Base-by-base conservation (phyloP, 2,797 vertebrate species). In the Scarus forsteni region DNA sequence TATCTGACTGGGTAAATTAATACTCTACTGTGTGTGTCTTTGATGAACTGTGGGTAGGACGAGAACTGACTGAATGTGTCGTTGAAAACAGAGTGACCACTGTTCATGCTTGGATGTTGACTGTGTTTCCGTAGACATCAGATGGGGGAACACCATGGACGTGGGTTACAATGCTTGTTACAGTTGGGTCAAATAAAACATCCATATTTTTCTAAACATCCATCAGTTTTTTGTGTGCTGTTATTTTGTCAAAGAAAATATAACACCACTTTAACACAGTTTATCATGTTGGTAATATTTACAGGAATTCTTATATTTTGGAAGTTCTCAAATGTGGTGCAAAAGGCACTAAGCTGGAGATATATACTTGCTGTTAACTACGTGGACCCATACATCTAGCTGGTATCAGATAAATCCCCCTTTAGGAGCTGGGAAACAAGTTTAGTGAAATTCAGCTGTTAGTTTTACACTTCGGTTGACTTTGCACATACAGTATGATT, bases 191-290 rank as follows among this genome's bases (percentile, higher is more conserved):
- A 91, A 94, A 94, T 94, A 95, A 95, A 94, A 85, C 84, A 91
- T 94, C 88, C 90, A 93, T 95, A 94, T 94, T 95, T 95, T 95
- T 94, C 83, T 93, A 94, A 94, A 90, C 87, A 92, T 80, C 79
- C 54, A 76, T 62, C 42, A 66, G 15, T 60, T 85, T 36, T 85
- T 54, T 90, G 68, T 87, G 73, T 83, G 49, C 19, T 69, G 58
- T 81, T 48, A 46, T 77, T 74, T 34, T 16, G 43, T 67, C 13
- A 14, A 19, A 12, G 38, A 52, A 19, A 50, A 0, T 3, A 58
- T 43, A 35, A 7, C 38, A 49, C 19, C 34, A 52, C 19, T 8
- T 57, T 13, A 12, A 7, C 19, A n/a, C 10, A 34, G 18, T 36
- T 16, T 0, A 18, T n/a, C 11, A 8, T 36, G 1, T 3, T 2